These are phyloP conservation scores for Sarcophaga caerulescens DNA, from an alignment of 2,888 invertebrate species.

Conservation along the genomic window DNA sequence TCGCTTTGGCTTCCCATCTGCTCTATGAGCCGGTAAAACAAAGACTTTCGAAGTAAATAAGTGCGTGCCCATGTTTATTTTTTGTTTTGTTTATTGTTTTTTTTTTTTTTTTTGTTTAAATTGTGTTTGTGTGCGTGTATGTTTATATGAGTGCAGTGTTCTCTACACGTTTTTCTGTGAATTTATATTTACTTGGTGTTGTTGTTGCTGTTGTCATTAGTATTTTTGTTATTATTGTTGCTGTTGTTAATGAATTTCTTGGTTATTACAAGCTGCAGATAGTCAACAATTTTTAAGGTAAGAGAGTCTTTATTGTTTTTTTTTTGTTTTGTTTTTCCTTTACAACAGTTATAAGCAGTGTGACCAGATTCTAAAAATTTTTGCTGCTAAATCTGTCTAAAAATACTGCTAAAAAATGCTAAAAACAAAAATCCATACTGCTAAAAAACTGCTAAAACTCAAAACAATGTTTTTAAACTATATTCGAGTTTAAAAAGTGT, in stretches of 20 bases:
- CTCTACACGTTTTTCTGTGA: not conserved
- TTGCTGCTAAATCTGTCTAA: no score
- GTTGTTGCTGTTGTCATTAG: not conserved
- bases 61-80: conserved; percentile 23
- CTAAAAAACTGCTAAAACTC: no score
- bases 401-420: no score
- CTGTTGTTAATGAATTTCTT: conserved; percentile 30
- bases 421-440: no score
- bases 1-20: no score
- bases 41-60: conserved; percentile 2
- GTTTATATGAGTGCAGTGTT: not conserved
- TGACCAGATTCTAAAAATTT: no score
- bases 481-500: no score
- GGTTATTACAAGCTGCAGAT: conserved; percentile 7
- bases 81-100: not conserved
- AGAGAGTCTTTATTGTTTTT: conserved; percentile 5
- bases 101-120: not conserved
- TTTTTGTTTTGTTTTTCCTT: conserved; percentile 19
- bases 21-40: no score
- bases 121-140: no score
- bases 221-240: conserved; percentile 3
- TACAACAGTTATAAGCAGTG: not conserved
- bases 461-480: no score
- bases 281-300: conserved; percentile 31
- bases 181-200: not conserved